Percentiles rank a stretch among this genome's conserved stretches.
Conservation (phyloP, 2,797 vertebrate species). For the Zalophus californianus region DNA sequence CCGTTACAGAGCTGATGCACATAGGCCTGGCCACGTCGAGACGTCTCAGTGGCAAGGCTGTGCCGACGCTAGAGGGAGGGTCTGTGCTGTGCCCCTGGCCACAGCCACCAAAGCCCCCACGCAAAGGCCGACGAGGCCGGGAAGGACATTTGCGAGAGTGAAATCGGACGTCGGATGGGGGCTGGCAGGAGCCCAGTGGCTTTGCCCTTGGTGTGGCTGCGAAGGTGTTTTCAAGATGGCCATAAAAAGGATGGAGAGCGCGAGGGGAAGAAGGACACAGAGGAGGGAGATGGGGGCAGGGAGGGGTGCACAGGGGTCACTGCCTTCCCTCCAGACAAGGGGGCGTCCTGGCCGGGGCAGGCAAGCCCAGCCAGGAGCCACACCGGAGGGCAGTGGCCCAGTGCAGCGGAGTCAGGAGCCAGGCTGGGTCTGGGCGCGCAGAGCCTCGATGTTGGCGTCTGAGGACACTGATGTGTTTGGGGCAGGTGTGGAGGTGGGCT, state of each 20-base stretch:
- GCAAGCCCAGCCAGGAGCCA: not conserved
- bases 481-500: not conserved
- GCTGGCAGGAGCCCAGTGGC: not conserved
- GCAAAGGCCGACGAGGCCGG: rapidly evolving
- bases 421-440: rapidly evolving
- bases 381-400: rapidly evolving
- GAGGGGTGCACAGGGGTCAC: rapidly evolving
- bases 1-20: not conserved
- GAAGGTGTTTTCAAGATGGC: not conserved
- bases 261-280: no score
- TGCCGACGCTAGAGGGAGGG: rapidly evolving
- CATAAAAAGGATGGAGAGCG: not conserved
- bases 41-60: rapidly evolving
- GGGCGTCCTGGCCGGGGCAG: rapidly evolving
- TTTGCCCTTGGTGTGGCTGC: not conserved
- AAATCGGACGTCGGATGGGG: no score
- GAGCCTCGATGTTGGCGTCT: not conserved
- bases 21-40: not conserved
- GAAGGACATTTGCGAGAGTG: not conserved
- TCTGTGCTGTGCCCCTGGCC: not conserved
- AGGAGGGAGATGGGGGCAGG: rapidly evolving
- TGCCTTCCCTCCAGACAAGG: not conserved
- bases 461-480: not conserved
- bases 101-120: rapidly evolving
- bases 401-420: rapidly evolving